Evolutionary conservation across 2,888 invertebrate species (phyloP).

Genomic region (Chrysomela aeneicollis): DNA sequence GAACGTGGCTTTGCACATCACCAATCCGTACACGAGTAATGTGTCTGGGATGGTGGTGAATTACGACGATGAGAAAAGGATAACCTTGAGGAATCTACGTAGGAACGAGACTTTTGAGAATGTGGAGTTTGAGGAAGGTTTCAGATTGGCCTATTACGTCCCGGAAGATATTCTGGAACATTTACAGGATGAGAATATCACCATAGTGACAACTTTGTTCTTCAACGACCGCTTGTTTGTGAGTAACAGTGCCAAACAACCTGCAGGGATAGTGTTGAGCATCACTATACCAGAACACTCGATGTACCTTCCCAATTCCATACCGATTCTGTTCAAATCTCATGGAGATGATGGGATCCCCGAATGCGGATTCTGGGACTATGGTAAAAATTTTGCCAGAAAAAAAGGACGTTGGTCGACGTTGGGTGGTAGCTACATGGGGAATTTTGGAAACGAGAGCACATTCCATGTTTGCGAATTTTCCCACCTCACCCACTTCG

Average conservation of each 20-base stretch:
- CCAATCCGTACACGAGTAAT: constrained; percentile 63
- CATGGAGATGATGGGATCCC: constrained; percentile 47
- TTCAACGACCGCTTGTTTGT: constrained; percentile 54
- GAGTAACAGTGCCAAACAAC: constrained; percentile 37
- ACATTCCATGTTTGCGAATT: constrained; percentile 65
- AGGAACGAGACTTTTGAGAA: constrained; percentile 61
- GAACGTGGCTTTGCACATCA: constrained; percentile 64
- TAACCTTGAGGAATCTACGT: constrained; percentile 60
- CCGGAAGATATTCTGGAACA: constrained; percentile 48
- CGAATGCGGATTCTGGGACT: constrained; percentile 68
- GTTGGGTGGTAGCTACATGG: constrained; percentile 63
- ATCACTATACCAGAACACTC: constrained; percentile 68
- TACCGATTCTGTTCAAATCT: constrained; percentile 66
- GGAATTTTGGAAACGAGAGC: constrained; percentile 53
- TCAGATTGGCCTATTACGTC: constrained; percentile 52
- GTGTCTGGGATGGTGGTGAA: constrained; percentile 64
- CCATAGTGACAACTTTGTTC: constrained; percentile 51
- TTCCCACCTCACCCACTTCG: constrained; percentile 69
- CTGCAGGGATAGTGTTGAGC: constrained; percentile 63
- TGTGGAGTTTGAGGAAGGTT: constrained; percentile 41
- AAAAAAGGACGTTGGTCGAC: constrained; percentile 65
- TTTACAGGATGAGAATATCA: constrained; percentile 38
- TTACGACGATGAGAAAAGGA: constrained; percentile 32
- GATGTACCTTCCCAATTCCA: constrained; percentile 64
- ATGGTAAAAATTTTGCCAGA: constrained; percentile 53